These are phyloP conservation scores for Sebastiscus albofasciatus DNA, from an alignment of 2,797 vertebrate species.

Conservation along the genomic window DNA sequence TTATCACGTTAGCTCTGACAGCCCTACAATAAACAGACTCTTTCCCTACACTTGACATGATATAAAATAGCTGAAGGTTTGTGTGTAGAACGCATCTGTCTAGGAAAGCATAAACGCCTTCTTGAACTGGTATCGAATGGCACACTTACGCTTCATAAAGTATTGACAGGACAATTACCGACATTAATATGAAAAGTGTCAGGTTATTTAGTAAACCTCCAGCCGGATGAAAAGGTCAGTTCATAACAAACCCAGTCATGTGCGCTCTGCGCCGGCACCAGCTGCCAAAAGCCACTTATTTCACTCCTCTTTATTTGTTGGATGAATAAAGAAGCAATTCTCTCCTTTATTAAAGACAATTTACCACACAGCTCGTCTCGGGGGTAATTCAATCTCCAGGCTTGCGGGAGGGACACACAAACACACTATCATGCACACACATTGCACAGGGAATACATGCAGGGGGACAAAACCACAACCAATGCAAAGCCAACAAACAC, in stretches of 20 bases:
- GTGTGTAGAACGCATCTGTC: neutral
- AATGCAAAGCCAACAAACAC: neutral
- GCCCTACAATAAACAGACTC: neutral
- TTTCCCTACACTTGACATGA: neutral
- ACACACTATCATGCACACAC: neutral
- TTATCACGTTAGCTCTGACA: no score
- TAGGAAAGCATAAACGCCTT: neutral
- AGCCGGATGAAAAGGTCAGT: conserved; percentile 2
- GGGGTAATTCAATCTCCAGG: conserved; percentile 46
- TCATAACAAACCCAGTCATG: neutral
- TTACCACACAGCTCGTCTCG: conserved; percentile 57
- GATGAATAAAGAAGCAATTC: conserved; percentile 54
- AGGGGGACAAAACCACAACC: neutral
- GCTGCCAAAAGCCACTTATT: conserved; percentile 15
- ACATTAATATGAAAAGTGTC: neutral
- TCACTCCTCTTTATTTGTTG: conserved; percentile 24
- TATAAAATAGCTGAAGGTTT: neutral
- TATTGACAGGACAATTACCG: neutral
- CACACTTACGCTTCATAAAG: neutral
- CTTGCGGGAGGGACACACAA: neutral
- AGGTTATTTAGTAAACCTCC: neutral
- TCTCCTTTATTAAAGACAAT: conserved; percentile 59
- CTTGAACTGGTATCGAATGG: neutral
- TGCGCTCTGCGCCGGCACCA: neutral
- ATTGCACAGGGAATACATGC: neutral